Evolutionary conservation across 2,797 vertebrate species (phyloP), one percentile per base, ranked within the genome.

Genomic region (Phataginus tetradactyla): DNA sequence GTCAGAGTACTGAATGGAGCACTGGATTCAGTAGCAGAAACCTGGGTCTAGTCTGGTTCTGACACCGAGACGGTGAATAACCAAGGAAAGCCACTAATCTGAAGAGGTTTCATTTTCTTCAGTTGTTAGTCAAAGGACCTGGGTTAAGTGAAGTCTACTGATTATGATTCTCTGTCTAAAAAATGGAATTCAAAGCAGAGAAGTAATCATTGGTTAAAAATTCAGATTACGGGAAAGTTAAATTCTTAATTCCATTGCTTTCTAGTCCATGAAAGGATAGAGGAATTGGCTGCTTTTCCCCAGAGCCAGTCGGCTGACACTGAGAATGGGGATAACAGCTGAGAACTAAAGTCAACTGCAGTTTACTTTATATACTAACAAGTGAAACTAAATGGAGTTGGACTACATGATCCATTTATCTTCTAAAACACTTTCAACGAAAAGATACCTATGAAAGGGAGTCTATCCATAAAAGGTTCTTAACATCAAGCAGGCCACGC

Each of bases 1-100:
- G 86, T 49, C 29, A 77, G 63, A 66, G 20, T 32, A 59, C 49
- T 42, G 20, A 77, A 94, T 45, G 84, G 9, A 94, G 63, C 57
- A 64, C 29, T 42, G 80, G 86, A 88, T 87, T 96, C 85, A 81
- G n/a, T 69, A 78, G 84, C 32, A 93, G 78, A 94, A 96, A 94
- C 57, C 57, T 10, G 39, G 74, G 91, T 87, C 87, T 69, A 90
- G 27, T 68, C 20, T 53, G 25, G 34, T 75, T 91, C 86, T 94
- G 61, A 92, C n/a, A 86, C 63, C 74, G 79, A 42, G 42, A 83
- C 92, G n/a, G 68, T 86, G 92, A 92, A 86, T 59, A 45, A 86
- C 17, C 88, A 84, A 77, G 69, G 77, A 86, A 95, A 95, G 64
- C 14, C 71, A 55, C 69, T 61, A 27, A 78, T 83, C 39, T 66